Evolutionary conservation across 37 sponge, comb jelly and placozoan species (phyloP).

Genomic region (Theonella swinhoei): DNA sequence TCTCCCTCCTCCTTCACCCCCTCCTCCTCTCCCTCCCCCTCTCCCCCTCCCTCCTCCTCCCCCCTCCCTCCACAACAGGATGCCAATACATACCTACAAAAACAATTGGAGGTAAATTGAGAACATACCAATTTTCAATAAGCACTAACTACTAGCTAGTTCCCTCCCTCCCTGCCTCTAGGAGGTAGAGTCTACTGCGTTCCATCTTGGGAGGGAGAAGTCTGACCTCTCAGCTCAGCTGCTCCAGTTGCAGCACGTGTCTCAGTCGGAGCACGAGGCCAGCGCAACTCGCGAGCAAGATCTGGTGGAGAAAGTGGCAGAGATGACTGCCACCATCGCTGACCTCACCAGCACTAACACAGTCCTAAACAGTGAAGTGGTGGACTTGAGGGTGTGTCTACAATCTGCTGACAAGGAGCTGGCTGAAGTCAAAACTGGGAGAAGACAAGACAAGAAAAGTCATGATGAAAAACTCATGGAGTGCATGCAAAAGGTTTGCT

Average conservation of each 20-base stretch:
- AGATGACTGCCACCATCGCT: conserved; percentile 42
- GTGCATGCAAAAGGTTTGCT: conserved; percentile 39
- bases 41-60: background rate
- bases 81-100: background rate
- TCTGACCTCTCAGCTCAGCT: conserved; percentile 31
- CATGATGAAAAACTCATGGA: conserved; percentile 26
- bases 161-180: too few relatives aligned
- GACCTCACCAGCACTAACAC: conserved; percentile 62
- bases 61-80: conserved; percentile 1
- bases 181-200: conserved; percentile 34
- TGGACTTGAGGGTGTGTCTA: conserved; percentile 62
- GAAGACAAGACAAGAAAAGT: conserved; percentile 12
- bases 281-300: conserved; percentile 35
- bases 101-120: conserved; percentile 4
- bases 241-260: conserved; percentile 47
- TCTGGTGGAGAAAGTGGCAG: conserved; percentile 42
- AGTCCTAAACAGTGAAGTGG: conserved; percentile 65
- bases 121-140: too few relatives aligned
- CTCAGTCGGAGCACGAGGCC: conserved; percentile 24
- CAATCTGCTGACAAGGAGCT: conserved; percentile 68
- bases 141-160: too few relatives aligned
- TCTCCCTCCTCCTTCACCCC: background rate
- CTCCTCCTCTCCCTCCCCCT: background rate
- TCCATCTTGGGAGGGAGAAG: conserved; percentile 20
- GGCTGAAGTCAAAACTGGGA: conserved; percentile 41